Conservation (phyloP, 2,888 invertebrate species). For the Exephanes ischioxanthus region DNA sequence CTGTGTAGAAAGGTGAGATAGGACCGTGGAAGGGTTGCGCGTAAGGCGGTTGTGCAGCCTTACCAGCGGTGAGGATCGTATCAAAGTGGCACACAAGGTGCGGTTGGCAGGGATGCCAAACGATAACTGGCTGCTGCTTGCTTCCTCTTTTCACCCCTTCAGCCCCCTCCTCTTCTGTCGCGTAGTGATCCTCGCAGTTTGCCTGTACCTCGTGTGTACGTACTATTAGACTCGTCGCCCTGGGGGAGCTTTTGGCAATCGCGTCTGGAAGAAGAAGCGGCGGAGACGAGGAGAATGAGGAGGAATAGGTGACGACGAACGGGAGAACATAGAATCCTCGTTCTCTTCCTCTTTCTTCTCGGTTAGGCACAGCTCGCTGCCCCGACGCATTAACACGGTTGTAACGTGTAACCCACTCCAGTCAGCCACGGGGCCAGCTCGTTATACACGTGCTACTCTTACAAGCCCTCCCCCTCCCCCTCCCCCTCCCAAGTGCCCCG, state of each 20-base stretch:
- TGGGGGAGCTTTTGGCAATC: slow-evolving; percentile 68
- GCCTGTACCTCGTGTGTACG: slow-evolving; percentile 27
- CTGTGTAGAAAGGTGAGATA: slow-evolving; percentile 35
- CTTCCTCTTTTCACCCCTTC: slow-evolving; percentile 42
- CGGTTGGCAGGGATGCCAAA: slow-evolving; percentile 81
- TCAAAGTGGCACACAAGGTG: slow-evolving; percentile 73
- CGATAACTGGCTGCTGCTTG: slow-evolving; percentile 77
- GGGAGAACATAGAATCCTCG: slow-evolving; percentile 48
- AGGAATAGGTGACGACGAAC: slow-evolving; percentile 45
- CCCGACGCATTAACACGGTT: slow-evolving; percentile 65
- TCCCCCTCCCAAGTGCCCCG: neutral
- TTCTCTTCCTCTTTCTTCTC: slow-evolving; percentile 48
- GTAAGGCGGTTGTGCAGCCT: slow-evolving; percentile 53
- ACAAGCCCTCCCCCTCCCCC: neutral
- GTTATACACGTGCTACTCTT: slow-evolving; percentile 44
- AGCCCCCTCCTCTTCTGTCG: neutral
- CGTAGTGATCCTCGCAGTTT: slow-evolving; percentile 42
- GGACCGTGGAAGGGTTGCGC: slow-evolving; percentile 53
- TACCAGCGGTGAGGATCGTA: slow-evolving; percentile 62
- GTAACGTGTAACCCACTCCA: slow-evolving; percentile 61
- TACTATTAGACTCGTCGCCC: slow-evolving; percentile 56
- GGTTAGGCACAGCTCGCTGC: slow-evolving; percentile 59
- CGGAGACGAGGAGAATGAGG: neutral
- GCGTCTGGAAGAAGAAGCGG: slow-evolving; percentile 51
- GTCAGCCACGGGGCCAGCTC: slow-evolving; percentile 35